Evolutionary conservation across 2,797 vertebrate species (phyloP), one percentile per base, ranked within the genome.

Genomic region (Petrocephalus schoutedeni): DNA sequence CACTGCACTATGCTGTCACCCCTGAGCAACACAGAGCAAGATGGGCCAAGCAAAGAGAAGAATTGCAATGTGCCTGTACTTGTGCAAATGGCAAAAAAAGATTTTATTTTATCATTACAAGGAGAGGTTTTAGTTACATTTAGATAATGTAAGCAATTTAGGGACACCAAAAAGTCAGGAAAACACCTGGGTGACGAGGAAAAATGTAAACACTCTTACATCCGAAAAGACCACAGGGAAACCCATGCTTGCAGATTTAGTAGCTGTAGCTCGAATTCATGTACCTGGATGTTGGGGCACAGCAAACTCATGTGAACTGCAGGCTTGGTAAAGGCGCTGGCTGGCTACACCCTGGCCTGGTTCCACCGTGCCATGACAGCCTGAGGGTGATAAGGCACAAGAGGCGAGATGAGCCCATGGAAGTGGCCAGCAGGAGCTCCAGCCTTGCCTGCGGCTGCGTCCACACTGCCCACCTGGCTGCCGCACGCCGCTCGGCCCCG

Each of bases 261-360:
- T 74, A 0, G 12, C 6, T n/a, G 53, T 14, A 19, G 21, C 28
- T 28, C 9, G 14, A 19, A 23, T 28, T 57, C 54, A 7, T 5
- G n/a, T 90, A 92, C 92, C 91, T 89, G 91, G 91, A 53, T 90
- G 86, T 45, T 90, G 92, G 16, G 91, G 92, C 21, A 91, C 86
- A 10, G 89, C 91, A 67, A 92, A 93, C 57, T 89, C 59, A 2
- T 91, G 91, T 45, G 28, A 21, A 77, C 49, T 85, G 83, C 74
- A 53, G 82, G 87, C 71, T 23, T 85, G 90, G 84, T 89, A 88
- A 32, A 86, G 21, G 45, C 88, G 86, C 12, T 91, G 89, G 82
- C 64, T 85, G 41, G 84, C 59, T 2, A 36, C 4, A 51, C 23
- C 87, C 59, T 74, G 54, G 0, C 45, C 51, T 8, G 85, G 51